Evolutionary conservation across 2,888 invertebrate genomes (phyloP), one percentile per base, ranked within the genome.

Genomic region (Amorpha juglandis): DNA sequence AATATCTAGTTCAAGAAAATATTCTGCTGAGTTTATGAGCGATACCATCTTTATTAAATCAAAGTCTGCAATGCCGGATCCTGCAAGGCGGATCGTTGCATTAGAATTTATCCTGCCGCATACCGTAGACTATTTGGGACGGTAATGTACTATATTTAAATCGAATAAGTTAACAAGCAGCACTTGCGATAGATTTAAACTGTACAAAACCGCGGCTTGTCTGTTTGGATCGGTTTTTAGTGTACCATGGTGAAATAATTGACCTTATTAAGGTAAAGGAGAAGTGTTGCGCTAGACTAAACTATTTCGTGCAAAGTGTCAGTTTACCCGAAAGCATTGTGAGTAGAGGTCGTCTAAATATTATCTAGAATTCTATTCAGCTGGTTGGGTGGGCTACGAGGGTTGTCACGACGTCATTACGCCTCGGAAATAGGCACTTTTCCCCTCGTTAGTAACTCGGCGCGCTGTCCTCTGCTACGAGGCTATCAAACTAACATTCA

Each of bases 371-470:
- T 76, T 75, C 78, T 76, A 76, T 78, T 75, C 76, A 75, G 68
- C 74, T 65, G 52, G 70, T 64, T 71, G 67, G 74, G 75, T 66
- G 70, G 75, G 74, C 73, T 74, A 66, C 45, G 84, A 81, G 83
- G 83, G 87, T 80, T 86, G 88, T 83, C 86, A 84, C 86, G 85
- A 79, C 82, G 91, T 91, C 92, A 92, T 93, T 92, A 92, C 89
- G 84, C 75, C 87, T 83, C 88, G 92, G 92, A 92, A 92, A 93
- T 93, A 91, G 92, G 89, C 92, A 92, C 91, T 93, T 91, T 92
- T 91, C 88, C 88, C 91, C 90, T 92, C 92, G 92, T 93, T 93
- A 92, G 90, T 80, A 83, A 83, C 86, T 81, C 87, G 86, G 81
- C 86, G 73, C 82, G 80, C 86, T 82, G 84, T 80, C 83, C 86